Evolutionary conservation across 1,140 invertebrate species (phyloP).

Genomic region (silkworm (Bombyx mori)): ASM3026992v2 NC_085118.1:7912501-7913000

Average conservation of each 20-base stretch:
- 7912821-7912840: too few relatives aligned
- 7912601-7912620: conserved; percentile 20
- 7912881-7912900: too few relatives aligned
- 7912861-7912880: too few relatives aligned
- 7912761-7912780: conserved; percentile 8
- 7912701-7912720: conserved; percentile 9
- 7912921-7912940: conserved; percentile 27
- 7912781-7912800: neutral
- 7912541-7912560: too few relatives aligned
- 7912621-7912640: conserved; percentile 16
- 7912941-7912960: conserved; percentile 51
- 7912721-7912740: conserved; percentile 7
- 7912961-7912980: conserved; percentile 40
- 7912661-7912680: conserved; percentile 23
- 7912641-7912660: conserved; percentile 18
- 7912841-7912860: too few relatives aligned
- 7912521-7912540: too few relatives aligned
- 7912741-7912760: conserved; percentile 4
- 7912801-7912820: too few relatives aligned
- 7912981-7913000: conserved; percentile 63
- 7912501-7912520: too few relatives aligned
- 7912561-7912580: neutral
- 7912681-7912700: conserved; percentile 16
- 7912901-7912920: too few relatives aligned
- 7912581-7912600: conserved; percentile 15